Conservation (phyloP, 2,888 invertebrate species). For the Drosophila prolongata region DNA sequence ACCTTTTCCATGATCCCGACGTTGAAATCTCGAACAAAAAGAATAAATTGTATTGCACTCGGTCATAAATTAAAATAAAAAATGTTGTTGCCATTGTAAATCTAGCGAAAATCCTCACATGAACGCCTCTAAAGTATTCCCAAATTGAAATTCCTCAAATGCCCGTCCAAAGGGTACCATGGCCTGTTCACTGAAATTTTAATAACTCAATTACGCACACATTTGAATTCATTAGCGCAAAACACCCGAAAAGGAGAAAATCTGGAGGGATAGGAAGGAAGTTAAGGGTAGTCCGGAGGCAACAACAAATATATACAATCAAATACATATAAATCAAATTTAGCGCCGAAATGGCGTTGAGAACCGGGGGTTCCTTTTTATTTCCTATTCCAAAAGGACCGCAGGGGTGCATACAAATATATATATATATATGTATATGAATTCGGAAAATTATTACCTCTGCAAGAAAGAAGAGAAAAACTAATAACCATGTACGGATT, state of each 20-base stretch:
- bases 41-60: conserved; percentile 64
- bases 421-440: conserved; percentile 13
- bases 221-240: conserved; percentile 82
- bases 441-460: conserved; percentile 67
- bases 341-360: conserved; percentile 70
- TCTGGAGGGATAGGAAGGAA: conserved; percentile 38
- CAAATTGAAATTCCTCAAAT: conserved; percentile 48
- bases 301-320: conserved; percentile 68
- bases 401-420: conserved; percentile 39
- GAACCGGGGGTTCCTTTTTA: conserved; percentile 24
- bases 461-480: conserved; percentile 60
- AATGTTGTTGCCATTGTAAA: conserved; percentile 23
- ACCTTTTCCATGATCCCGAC: conserved; percentile 36
- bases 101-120: conserved; percentile 53
- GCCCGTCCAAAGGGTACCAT: conserved; percentile 10
- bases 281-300: conserved; percentile 46
- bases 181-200: conserved; percentile 72
- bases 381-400: conserved; percentile 30
- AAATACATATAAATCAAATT: conserved; percentile 79
- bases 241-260: conserved; percentile 25
- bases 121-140: conserved; percentile 71
- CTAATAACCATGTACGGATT: conserved; percentile 79
- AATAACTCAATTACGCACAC: conserved; percentile 83
- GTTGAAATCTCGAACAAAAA: not conserved
- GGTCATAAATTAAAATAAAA: conserved; percentile 63